Base-by-base conservation (phyloP, 2,888 invertebrate genomes). In the Lutraria lutraria region DNA sequence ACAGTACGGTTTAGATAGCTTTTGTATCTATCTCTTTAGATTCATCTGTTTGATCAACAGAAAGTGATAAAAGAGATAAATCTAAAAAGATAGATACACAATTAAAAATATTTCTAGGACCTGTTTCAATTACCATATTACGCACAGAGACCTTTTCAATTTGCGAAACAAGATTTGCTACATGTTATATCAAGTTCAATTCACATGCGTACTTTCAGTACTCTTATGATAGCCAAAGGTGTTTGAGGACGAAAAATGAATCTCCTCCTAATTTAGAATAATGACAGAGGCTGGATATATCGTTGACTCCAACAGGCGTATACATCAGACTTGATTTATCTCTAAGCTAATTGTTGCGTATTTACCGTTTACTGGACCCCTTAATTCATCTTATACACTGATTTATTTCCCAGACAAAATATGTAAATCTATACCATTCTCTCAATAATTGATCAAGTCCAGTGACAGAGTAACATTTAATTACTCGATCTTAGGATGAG, bases 321-420 rank as follows among this genome's bases (percentile, higher is more conserved):
- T 25, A 25, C 6, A 43, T 43, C 43, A 25, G 63, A 8, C 63
- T 43, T n/a, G 63, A 12, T 25, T 13, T 68, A 68, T 68, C n/a
- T 21, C 25, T 6, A 25, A 25, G 10, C 25, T 68, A 25, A 68
- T 68, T 68, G 63, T 68, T 68, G 63, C n/a, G 25, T 68, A 68
- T 68, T 25, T 68, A 25, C 63, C 6, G 63, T 68, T 68, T 68
- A 68, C 6, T 1, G 12, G 63, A 68, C 63, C 63, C 63, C 25
- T 68, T 68, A 68, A 68, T 68, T 25, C 76, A 34, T 34, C 34
- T 76, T 76, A 34, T 16, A 31, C 13, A 31, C 76, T 76, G 34
- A 76, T 29, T 54, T 81, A 81, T 81, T 10, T 29, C 29, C 29
- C 81, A 81, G 81, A 81, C 81, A 56, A 81, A 81, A 16, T 81